Evolutionary conservation across 2,113 vertebrate species (phyloP), one percentile per base, ranked within the genome.

Genomic region (Crotophaga sulcirostris): DNA sequence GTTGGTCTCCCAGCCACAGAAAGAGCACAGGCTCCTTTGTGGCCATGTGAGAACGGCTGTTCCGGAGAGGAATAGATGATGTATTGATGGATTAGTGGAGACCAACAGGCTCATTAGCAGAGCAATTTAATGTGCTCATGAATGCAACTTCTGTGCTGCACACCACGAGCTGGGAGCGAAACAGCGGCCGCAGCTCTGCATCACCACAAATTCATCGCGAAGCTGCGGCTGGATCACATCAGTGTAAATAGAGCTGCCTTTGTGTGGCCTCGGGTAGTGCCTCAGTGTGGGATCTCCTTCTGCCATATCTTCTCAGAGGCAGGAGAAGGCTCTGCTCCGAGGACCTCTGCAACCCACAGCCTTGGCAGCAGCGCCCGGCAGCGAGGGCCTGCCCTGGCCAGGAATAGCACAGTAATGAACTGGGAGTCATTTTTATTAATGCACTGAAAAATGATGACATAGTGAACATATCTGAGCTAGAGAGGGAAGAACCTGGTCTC

Each of bases 371-470:
- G 80, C 10, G 19, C 38, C 33, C 15, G 42, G 10, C 47, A 49
- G 47, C 47, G 20, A 49, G 20, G 21, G 18, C 47, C 47, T 21
- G 47, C 10, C 47, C 38, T 13, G 40, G 49, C 36, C 23, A 8
- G 23, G 3, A 18, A 20, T 0, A 25, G 54, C 45, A 23, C 1
- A 1, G 26, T 5, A 15, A 29, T 0, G 6, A 62, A 36, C 26
- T 3, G 12, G 12, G 45, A 52, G n/a, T 3, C 1, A 19, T 51
- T 51, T 42, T 21, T n/a, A 56, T 47, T 33, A 28, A 52, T 5
- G 10, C 11, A 2, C 24, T 14, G 31, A 29, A 25, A 45, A 67
- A 15, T 2, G 12, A 16, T 18, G 4, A 26, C 52, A 9, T 2
- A 1, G 34, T 1, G 47, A 79, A 33, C 0, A 0, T 4, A 17